Conservation (phyloP, 2,113 vertebrate species). For the Rissa tridactyla region DNA sequence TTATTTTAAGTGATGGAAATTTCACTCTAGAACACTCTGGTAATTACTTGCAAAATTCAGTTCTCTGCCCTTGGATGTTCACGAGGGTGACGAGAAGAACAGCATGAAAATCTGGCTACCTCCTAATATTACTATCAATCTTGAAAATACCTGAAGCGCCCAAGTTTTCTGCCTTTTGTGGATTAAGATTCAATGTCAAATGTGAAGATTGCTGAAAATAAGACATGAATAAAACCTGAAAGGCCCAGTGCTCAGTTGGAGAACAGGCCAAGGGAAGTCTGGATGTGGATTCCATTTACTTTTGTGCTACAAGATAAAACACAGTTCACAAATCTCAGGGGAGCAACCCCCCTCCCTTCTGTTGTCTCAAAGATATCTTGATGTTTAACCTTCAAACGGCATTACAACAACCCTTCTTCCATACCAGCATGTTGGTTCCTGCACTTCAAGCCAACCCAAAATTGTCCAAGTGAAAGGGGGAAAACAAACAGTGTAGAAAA, state of each 20-base stretch:
- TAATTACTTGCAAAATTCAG: not conserved
- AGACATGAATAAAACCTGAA: not conserved
- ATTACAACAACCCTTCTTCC: not conserved
- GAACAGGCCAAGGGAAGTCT: not conserved
- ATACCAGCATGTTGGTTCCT: not conserved
- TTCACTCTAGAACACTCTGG: not conserved
- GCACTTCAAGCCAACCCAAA: not conserved
- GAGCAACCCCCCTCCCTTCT: not conserved
- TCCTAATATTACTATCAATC: not conserved
- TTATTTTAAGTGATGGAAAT: conserved; percentile 31
- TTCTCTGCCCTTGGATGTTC: not conserved
- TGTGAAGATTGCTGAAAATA: not conserved
- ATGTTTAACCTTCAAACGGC: conserved; percentile 6
- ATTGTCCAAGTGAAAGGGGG: not conserved
- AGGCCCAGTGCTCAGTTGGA: not conserved
- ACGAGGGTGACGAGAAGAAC: not conserved
- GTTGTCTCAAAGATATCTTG: not conserved
- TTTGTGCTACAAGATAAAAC: not conserved
- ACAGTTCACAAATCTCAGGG: not conserved
- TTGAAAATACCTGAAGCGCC: not conserved
- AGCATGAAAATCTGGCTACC: not conserved
- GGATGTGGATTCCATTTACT: not conserved
- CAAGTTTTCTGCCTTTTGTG: not conserved
- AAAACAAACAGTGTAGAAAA: not conserved
- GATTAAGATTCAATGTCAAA: not conserved